phyloP scores from a whole-genome alignment of 1,140 invertebrate species.

The Diabrotica virgifera region DNA sequence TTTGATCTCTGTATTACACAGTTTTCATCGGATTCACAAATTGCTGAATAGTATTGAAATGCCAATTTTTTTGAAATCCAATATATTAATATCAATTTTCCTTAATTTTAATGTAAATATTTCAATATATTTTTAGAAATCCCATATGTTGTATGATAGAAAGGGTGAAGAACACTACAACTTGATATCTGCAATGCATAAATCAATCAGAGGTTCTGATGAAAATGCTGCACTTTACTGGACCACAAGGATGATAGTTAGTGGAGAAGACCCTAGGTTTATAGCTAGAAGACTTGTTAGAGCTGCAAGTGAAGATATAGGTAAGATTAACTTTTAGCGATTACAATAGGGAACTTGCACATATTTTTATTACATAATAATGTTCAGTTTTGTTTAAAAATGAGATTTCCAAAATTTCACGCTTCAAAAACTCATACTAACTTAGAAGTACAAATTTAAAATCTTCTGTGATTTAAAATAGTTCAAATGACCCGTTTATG shows the following conservation, averaged over 20 bases:
- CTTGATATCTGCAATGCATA: conserved; percentile 78
- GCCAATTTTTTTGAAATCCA: conserved; percentile 2
- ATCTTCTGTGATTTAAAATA: too few species aligned
- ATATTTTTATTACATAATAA: too few species aligned
- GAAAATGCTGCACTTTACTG: conserved; percentile 81
- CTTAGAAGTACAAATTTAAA: too few species aligned
- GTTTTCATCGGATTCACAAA: neutral
- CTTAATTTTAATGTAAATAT: conserved; percentile 1
- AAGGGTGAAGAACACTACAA: conserved; percentile 84
- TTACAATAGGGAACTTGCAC: too few species aligned
- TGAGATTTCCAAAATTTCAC: too few species aligned
- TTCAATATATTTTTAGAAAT: conserved; percentile 53
- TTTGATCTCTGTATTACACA: too few species aligned
- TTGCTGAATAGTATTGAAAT: neutral
- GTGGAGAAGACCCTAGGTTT: conserved; percentile 81
- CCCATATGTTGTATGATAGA: conserved; percentile 73
- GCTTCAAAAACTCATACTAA: too few species aligned
- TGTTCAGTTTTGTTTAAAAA: too few species aligned
- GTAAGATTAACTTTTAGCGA: too few species aligned
- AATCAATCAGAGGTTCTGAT: conserved; percentile 80
- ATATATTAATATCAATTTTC: too few species aligned
- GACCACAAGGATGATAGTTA: conserved; percentile 75
- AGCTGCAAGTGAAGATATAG: conserved; percentile 72
- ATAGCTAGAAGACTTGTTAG: conserved; percentile 74
- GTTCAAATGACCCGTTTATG: too few species aligned